Conservation (phyloP, 2,888 invertebrate species). For the Gastracanthus pulcherrimus region DNA sequence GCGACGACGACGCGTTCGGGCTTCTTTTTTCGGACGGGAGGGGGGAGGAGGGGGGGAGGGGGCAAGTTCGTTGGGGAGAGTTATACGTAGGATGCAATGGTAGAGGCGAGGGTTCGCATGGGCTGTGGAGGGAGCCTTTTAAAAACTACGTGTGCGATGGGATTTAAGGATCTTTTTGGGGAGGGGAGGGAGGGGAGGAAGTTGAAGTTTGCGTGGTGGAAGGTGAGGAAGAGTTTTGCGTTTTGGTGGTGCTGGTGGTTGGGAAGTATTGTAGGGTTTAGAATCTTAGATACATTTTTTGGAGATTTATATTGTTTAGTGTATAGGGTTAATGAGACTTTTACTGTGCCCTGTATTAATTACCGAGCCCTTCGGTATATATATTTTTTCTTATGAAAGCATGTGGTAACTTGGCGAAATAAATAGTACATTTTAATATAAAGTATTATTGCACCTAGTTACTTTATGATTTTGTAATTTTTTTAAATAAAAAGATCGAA, state of each 20-base stretch:
- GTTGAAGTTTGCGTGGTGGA: neutral
- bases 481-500: too few species aligned
- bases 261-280: too few species aligned
- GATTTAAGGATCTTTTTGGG: neutral
- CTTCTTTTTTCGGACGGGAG: neutral
- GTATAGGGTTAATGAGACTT: too few species aligned
- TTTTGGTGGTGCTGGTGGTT: neutral
- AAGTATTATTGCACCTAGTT: too few species aligned
- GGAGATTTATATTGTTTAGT: too few species aligned
- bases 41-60: neutral
- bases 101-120: neutral
- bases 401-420: too few species aligned
- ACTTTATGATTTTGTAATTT: too few species aligned
- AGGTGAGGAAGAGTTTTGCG: neutral
- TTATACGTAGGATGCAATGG: neutral
- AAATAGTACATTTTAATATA: too few species aligned
- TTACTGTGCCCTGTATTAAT: too few species aligned
- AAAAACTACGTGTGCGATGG: neutral
- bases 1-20: neutral
- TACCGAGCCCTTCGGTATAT: too few species aligned
- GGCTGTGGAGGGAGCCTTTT: conserved; percentile 1
- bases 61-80: neutral
- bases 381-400: too few species aligned
- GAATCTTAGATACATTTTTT: too few species aligned
- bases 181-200: neutral